Conservation (phyloP, 2,888 invertebrate species). For the Gandaritis pyraliata region DNA sequence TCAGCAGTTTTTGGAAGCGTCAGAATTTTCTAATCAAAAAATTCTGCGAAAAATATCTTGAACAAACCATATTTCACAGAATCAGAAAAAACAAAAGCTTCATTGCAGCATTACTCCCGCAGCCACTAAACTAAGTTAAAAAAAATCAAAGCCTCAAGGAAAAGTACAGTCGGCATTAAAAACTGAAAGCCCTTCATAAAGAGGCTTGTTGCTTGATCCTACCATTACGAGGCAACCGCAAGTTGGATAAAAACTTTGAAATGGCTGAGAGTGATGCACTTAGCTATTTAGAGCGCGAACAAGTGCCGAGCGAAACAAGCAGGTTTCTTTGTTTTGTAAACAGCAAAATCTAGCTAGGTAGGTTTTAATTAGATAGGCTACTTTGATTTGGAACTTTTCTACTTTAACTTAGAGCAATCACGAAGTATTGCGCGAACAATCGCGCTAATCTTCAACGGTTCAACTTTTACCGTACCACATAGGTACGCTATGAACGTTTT, state of each 20-base stretch:
- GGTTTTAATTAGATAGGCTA: too few species aligned
- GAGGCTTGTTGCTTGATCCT: constrained; percentile 31
- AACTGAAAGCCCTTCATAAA: constrained; percentile 20
- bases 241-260: constrained; percentile 20
- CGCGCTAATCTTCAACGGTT: too few species aligned
- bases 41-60: too few species aligned
- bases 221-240: constrained; percentile 23
- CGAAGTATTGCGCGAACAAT: too few species aligned
- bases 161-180: constrained; percentile 16
- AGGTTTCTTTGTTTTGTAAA: neutral
- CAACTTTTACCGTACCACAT: too few species aligned
- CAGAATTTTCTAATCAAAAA: too few species aligned
- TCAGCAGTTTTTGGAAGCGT: too few species aligned
- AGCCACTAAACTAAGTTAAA: constrained; percentile 7
- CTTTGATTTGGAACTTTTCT: too few species aligned
- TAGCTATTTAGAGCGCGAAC: neutral
- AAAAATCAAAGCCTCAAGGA: constrained; percentile 20
- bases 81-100: constrained; percentile 5
- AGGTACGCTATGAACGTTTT: too few species aligned
- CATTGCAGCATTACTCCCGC: neutral
- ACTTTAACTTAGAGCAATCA: too few species aligned
- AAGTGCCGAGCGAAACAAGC: constrained; percentile 5
- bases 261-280: constrained; percentile 12
- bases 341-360: too few species aligned
- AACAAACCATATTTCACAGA: constrained; percentile 3